Conservation (phyloP, 2,113 vertebrate species). For the cattle (Bos taurus) region ARS-UCD2.0 NC_037330.1:40898001-40898500, state of each 20-base stretch:
- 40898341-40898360: neutral
- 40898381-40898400: neutral
- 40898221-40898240: neutral
- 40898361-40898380: neutral
- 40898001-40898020: neutral
- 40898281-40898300: neutral
- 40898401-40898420: no score
- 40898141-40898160: neutral
- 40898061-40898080: neutral
- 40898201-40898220: neutral
- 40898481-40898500: no score
- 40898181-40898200: neutral
- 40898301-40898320: neutral
- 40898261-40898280: neutral
- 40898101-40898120: neutral
- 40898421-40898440: no score
- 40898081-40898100: neutral
- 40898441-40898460: no score
- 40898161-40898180: neutral
- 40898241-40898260: neutral
- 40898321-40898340: neutral
- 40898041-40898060: neutral
- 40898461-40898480: no score
- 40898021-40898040: neutral
- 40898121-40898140: neutral